phyloP scores from a whole-genome alignment of 1,140 invertebrate species.

The Zaprionus vittiger region DNA sequence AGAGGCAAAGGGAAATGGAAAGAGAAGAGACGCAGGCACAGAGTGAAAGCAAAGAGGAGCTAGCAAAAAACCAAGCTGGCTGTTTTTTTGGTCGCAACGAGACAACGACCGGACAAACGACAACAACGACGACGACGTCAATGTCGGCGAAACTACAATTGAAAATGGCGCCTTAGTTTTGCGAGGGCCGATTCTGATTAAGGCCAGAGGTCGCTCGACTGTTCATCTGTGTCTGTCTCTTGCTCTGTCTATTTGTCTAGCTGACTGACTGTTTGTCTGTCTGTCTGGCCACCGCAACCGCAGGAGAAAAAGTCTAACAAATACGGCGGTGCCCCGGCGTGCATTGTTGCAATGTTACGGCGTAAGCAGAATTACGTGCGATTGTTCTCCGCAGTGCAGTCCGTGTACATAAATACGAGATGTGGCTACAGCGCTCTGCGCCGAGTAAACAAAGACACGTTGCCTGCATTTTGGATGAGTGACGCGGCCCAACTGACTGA shows the following conservation, averaged over 20 bases:
- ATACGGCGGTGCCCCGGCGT: constrained; percentile 40
- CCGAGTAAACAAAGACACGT: constrained; percentile 78
- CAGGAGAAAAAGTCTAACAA: constrained; percentile 58
- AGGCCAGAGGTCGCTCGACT: constrained; percentile 57
- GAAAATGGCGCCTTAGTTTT: constrained; percentile 71
- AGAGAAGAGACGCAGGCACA: not conserved
- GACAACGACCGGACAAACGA: constrained; percentile 10
- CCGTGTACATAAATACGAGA: constrained; percentile 75
- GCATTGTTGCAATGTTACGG: constrained; percentile 74
- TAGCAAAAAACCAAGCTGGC: constrained; percentile 40
- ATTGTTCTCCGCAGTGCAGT: constrained; percentile 78
- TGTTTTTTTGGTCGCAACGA: constrained; percentile 33
- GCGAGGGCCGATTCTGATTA: constrained; percentile 69
- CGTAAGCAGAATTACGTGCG: constrained; percentile 83
- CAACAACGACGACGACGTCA: constrained; percentile 21
- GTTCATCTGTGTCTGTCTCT: not conserved
- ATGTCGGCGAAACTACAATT: constrained; percentile 51
- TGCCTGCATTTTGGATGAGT: constrained; percentile 78
- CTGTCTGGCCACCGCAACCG: constrained; percentile 65
- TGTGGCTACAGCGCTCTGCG: constrained; percentile 42
- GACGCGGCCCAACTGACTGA: constrained; percentile 48
- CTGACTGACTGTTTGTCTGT: constrained; percentile 27
- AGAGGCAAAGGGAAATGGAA: not conserved
- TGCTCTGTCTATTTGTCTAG: constrained; percentile 5
- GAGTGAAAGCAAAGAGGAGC: constrained; percentile 39